Percentiles rank a stretch among this genome's conserved stretches.
Evolutionary conservation across 2,113 vertebrate species (phyloP).

Genomic region (Eulemur rufifrons): DNA sequence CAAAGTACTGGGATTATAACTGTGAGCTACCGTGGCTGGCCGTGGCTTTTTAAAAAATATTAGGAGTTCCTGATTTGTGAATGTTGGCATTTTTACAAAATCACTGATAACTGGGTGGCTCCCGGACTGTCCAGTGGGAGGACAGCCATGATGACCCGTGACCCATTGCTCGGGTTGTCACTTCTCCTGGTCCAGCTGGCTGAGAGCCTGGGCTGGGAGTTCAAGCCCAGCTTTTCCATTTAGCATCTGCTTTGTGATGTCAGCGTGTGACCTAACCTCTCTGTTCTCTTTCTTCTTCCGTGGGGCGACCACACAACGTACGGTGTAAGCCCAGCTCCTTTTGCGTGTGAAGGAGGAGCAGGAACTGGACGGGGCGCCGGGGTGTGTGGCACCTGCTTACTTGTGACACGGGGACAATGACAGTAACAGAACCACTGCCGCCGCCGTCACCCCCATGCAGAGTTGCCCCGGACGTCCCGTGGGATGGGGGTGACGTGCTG

Average conservation of each 20-base stretch:
- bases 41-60: background rate
- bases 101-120: rapidly evolving
- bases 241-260: background rate
- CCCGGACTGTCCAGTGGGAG: no score
- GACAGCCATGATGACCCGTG: background rate
- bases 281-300: background rate
- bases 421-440: background rate
- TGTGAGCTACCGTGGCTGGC: no score
- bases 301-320: background rate
- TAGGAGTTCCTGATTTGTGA: background rate
- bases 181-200: background rate
- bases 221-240: background rate
- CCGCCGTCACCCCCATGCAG: rapidly evolving
- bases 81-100: background rate
- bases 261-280: background rate
- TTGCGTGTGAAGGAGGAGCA: background rate
- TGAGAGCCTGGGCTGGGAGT: background rate
- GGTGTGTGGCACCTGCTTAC: background rate
- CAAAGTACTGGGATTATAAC: no score
- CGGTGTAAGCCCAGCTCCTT: background rate
- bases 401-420: background rate
- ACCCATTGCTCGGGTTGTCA: background rate
- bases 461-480: background rate
- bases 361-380: background rate
- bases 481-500: no score